These are phyloP conservation scores for Corbicula japonica DNA, from an alignment of 2,888 invertebrate species.

Conservation along the genomic window DNA sequence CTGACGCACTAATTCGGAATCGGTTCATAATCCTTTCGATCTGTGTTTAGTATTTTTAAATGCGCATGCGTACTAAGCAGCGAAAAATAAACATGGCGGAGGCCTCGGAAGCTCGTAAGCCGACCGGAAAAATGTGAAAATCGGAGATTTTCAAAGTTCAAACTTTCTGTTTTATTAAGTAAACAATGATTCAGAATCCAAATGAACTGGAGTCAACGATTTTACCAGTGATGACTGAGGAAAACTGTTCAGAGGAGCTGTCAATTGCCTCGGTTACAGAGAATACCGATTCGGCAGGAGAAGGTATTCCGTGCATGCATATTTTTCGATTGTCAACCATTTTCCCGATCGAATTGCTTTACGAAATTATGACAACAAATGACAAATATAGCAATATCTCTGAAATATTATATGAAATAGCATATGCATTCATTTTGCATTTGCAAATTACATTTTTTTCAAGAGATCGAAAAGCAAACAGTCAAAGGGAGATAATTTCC, in stretches of 20 bases:
- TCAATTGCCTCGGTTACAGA: slow-evolving; percentile 47
- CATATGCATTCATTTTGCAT: no score
- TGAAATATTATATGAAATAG: no score
- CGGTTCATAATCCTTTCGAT: slow-evolving; percentile 46
- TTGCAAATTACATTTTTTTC: no score
- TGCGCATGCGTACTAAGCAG: slow-evolving; percentile 57
- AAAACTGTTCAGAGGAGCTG: slow-evolving; percentile 43
- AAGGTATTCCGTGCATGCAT: slow-evolving; percentile 43
- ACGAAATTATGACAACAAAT: no score
- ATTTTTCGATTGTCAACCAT: slow-evolving; percentile 37
- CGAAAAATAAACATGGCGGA: slow-evolving; percentile 51
- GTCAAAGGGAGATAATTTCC: no score
- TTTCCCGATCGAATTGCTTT: slow-evolving; percentile 5
- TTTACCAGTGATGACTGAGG: slow-evolving; percentile 55
- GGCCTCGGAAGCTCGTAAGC: slow-evolving; percentile 7
- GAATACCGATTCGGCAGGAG: slow-evolving; percentile 34
- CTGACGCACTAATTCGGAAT: no score
- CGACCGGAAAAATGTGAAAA: slow-evolving; percentile 18
- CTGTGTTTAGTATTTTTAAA: slow-evolving; percentile 42
- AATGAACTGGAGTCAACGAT: slow-evolving; percentile 61
- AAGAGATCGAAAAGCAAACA: no score
- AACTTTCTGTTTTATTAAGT: neutral
- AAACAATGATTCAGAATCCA: slow-evolving; percentile 70
- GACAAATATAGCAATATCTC: no score
- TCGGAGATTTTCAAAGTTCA: neutral